Base-by-base conservation (phyloP, 2,888 invertebrate species). In the Escarpia spicata region DNA sequence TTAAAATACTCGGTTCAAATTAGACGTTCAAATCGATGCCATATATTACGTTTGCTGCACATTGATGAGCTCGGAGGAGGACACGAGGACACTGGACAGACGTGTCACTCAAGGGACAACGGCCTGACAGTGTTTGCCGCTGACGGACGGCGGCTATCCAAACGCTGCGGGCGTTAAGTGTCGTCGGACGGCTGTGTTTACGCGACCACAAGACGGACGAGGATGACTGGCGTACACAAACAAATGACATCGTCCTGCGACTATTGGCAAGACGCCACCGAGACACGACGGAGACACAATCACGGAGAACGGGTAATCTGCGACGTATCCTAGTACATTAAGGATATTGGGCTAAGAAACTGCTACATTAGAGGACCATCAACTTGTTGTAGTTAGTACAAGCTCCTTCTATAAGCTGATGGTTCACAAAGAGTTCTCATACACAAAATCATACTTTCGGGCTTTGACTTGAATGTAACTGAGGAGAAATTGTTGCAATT, bases 181-280 rank as follows among this genome's bases (percentile, higher is more conserved):
- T 75, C 75, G 75, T 75, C 75, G 19, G 19, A 19, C 6, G 19
- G 75, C 75, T 3, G 26, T 75, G 75, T 75, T 75, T 75, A 75
- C 75, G 75, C 75, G 75, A 75, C 19, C 60, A 75, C 75, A 75
- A 75, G 75, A 75, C 75, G 75, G 75, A 75, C 75, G 75, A 52
- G 75, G 75, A 6, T 75, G 75, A 75, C 75, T 26, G 26, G 75
- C 75, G 75, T 26, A 75, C 75, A 75, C 75, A 75, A 75, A 75
- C 75, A 75, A 19, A 26, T 19, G 75, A 75, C 75, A 75, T 19
- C 75, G 75, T 15, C 75, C 75, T 15, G 26, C 75, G 75, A 75
- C 75, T 75, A 26, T 75, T 75, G 75, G 75, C 19, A 75, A 19
- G 75, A 19, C 75, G 75, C 75, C 75, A 12, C 26, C 75, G 75